A percentile compares a stretch with the other conserved stretches of the same genome.
Conservation (phyloP, 2,888 invertebrate genomes). For the Mesoligia furuncula region DNA sequence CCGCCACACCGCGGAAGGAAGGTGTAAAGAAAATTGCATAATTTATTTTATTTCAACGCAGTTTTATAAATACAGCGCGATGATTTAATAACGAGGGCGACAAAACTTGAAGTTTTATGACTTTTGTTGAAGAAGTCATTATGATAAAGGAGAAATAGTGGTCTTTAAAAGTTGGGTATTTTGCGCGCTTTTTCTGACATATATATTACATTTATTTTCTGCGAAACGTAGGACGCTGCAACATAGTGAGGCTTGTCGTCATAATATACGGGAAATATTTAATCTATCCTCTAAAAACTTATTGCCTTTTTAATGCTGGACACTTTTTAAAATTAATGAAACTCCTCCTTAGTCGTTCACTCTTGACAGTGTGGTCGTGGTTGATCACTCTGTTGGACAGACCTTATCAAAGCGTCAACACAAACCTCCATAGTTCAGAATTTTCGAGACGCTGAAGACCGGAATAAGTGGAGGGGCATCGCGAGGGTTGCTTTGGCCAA, state of each 20-base stretch:
- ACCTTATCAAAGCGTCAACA: too few relatives aligned
- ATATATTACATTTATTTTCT: not conserved
- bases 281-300: not conserved
- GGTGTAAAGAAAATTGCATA: slow-evolving; percentile 75
- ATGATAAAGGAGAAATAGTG: not conserved
- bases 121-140: not conserved
- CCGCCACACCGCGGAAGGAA: slow-evolving; percentile 68
- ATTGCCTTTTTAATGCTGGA: not conserved
- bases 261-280: not conserved
- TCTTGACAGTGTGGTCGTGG: too few relatives aligned
- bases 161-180: not conserved
- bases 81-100: slow-evolving; percentile 31
- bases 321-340: too few relatives aligned
- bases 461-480: too few relatives aligned
- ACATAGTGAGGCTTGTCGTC: not conserved
- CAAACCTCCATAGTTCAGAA: too few relatives aligned
- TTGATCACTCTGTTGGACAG: too few relatives aligned
- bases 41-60: slow-evolving; percentile 68
- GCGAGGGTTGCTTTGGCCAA: too few relatives aligned
- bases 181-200: not conserved
- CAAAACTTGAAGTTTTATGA: slow-evolving; percentile 9
- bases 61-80: slow-evolving; percentile 49
- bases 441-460: too few relatives aligned
- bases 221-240: not conserved
- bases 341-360: too few relatives aligned